Conservation (phyloP, 2,888 invertebrate species). For the Drosophila macrospina region DNA sequence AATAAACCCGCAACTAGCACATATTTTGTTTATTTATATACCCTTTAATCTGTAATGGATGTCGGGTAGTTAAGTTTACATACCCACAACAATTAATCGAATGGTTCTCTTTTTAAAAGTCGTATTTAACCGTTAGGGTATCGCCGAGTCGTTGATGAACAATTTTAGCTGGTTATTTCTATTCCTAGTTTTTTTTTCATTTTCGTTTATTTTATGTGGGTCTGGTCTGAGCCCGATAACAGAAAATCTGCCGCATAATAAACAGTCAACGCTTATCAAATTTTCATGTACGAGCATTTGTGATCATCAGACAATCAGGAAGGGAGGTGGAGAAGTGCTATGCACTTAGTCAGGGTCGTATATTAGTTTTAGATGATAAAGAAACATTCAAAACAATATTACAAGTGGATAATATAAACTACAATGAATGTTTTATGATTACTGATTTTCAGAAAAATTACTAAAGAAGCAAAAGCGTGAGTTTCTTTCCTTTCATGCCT, state of each 20-base stretch:
- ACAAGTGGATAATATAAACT: slow-evolving; percentile 7
- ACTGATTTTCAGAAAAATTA: slow-evolving; percentile 8
- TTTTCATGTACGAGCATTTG: slow-evolving; percentile 8
- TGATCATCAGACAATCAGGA: slow-evolving; percentile 31
- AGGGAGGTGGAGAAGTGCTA: slow-evolving; percentile 7
- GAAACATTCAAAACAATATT: slow-evolving; percentile 6
- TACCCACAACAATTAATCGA: background rate
- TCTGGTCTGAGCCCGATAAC: slow-evolving; percentile 38
- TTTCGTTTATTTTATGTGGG: slow-evolving; percentile 31
- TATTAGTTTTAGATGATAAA: slow-evolving; percentile 54
- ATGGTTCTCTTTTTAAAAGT: too few species aligned
- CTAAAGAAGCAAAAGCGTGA: background rate
- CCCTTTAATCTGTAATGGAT: background rate
- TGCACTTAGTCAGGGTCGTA: slow-evolving; percentile 48
- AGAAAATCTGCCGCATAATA: slow-evolving; percentile 1
- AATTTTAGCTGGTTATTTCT: background rate
- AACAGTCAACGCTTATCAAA: slow-evolving; percentile 35
- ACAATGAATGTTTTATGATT: slow-evolving; percentile 14
- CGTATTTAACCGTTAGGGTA: background rate
- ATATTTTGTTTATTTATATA: background rate
- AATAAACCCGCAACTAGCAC: background rate
- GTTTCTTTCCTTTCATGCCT: slow-evolving; percentile 18
- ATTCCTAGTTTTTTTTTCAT: background rate
- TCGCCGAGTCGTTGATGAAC: background rate
- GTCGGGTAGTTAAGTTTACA: background rate